phyloP scores from a whole-genome alignment of 2,113 vertebrate species.

The Corydoras sp. region DNA sequence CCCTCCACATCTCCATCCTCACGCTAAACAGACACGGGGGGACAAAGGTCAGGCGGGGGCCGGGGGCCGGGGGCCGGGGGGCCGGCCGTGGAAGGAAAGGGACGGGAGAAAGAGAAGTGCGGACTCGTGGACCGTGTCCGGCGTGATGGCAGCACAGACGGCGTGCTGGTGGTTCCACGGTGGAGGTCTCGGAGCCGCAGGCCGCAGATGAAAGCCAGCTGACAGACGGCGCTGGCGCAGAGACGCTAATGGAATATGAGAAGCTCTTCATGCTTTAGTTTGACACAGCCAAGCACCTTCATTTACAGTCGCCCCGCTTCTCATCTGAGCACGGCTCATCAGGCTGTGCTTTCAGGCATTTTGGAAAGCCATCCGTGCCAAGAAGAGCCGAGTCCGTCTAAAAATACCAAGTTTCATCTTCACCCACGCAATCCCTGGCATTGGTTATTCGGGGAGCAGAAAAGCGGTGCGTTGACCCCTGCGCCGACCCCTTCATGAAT shows the following conservation, averaged over 20 bases:
- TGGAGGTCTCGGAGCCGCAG: slow-evolving; percentile 1
- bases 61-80: slow-evolving; percentile 8
- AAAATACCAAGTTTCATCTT: slow-evolving; percentile 64
- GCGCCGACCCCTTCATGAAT: slow-evolving; percentile 67
- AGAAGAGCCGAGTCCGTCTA: slow-evolving; percentile 27
- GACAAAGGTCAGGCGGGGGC: slow-evolving; percentile 61
- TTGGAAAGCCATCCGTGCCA: slow-evolving; percentile 53
- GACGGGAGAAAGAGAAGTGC: slow-evolving; percentile 39
- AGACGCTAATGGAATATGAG: slow-evolving; percentile 65
- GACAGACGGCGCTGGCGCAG: slow-evolving; percentile 51
- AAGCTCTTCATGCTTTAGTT: slow-evolving; percentile 55
- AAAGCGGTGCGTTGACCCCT: slow-evolving; percentile 68
- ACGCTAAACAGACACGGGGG: slow-evolving; percentile 77
- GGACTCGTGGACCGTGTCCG: slow-evolving; percentile 14
- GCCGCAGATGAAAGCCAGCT: slow-evolving; percentile 25
- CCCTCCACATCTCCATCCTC: slow-evolving; percentile 75
- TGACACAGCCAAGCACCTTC: slow-evolving; percentile 42
- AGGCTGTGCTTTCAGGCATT: slow-evolving; percentile 62
- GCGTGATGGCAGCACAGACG: neutral
- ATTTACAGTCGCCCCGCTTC: slow-evolving; percentile 51
- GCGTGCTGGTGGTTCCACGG: slow-evolving; percentile 11
- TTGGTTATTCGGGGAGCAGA: slow-evolving; percentile 57
- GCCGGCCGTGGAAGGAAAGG: slow-evolving; percentile 37
- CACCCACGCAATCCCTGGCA: slow-evolving; percentile 55
- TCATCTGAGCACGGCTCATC: slow-evolving; percentile 43